A percentile compares a stretch with the other conserved stretches of the same genome.
Conservation (phyloP, 2,113 vertebrate species). For the Limanda limanda region DNA sequence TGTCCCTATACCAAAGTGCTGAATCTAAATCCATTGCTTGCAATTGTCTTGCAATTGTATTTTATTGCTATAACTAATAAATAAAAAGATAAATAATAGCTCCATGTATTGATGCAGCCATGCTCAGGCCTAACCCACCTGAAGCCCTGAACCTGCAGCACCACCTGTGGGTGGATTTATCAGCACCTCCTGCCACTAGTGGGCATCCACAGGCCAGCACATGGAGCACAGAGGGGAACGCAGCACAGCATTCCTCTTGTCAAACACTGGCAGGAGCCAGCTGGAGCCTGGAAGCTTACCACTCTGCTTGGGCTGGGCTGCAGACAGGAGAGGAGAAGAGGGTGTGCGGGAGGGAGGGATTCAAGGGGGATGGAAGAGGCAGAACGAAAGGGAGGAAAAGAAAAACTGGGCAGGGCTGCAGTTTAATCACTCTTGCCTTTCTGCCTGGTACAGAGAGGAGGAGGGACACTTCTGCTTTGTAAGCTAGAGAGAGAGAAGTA, state of each 20-base stretch:
- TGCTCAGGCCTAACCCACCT: not conserved
- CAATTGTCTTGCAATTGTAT: too few relatives aligned
- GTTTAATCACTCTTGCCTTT: slow-evolving; percentile 81
- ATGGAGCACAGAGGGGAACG: slow-evolving; percentile 46
- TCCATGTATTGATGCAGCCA: too few relatives aligned
- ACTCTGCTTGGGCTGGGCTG: slow-evolving; percentile 66
- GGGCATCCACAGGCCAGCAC: slow-evolving; percentile 37
- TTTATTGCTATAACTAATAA: too few relatives aligned
- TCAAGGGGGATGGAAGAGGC: slow-evolving; percentile 55
- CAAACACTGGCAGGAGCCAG: slow-evolving; percentile 86
- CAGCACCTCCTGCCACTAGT: slow-evolving; percentile 21
- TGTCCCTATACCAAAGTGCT: too few relatives aligned
- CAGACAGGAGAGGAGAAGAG: slow-evolving; percentile 38
- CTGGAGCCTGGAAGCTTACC: slow-evolving; percentile 85
- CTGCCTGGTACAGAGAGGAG: slow-evolving; percentile 75
- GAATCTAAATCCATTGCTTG: too few relatives aligned
- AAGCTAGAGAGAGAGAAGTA: slow-evolving; percentile 26
- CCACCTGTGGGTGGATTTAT: not conserved
- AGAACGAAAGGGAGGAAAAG: slow-evolving; percentile 33
- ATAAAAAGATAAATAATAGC: too few relatives aligned
- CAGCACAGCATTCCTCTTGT: slow-evolving; percentile 84
- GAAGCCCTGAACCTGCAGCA: not conserved
- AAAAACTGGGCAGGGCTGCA: slow-evolving; percentile 73
- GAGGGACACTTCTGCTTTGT: slow-evolving; percentile 38
- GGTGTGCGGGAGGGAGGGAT: slow-evolving; percentile 45